phyloP scores from a whole-genome alignment of 2,113 vertebrate species.

The Ammodramus savannarum region DNA sequence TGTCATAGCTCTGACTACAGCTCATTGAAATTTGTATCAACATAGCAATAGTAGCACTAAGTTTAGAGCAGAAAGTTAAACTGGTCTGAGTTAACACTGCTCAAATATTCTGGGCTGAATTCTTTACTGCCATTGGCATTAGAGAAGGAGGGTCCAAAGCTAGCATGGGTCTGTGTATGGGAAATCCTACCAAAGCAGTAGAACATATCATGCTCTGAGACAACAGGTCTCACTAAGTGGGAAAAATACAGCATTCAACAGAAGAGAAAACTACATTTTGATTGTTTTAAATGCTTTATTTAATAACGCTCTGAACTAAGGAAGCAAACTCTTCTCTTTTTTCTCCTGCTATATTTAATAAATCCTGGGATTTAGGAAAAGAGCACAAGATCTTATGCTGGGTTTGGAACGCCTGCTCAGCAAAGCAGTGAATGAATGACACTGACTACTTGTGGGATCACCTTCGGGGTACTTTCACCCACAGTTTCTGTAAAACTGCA shows the following conservation, averaged over 20 bases:
- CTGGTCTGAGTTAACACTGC: background rate
- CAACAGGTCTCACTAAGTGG: background rate
- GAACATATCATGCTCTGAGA: background rate
- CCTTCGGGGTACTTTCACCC: background rate
- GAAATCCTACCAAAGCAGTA: background rate
- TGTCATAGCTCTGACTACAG: background rate
- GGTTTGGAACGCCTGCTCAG: background rate
- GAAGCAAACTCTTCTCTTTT: background rate
- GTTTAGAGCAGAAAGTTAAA: background rate
- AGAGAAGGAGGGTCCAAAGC: background rate
- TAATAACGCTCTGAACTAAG: background rate
- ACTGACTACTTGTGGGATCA: background rate
- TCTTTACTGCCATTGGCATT: background rate
- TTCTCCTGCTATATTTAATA: background rate
- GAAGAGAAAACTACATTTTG: background rate
- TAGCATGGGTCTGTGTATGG: background rate
- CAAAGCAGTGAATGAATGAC: background rate
- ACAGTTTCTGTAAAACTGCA: background rate
- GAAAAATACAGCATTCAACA: background rate
- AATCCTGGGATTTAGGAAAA: background rate
- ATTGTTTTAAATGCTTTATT: background rate
- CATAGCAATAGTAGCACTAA: background rate
- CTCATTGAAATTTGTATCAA: background rate
- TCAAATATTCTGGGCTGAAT: background rate
- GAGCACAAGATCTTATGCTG: background rate